A percentile compares a stretch with the other conserved stretches of the same genome.
Evolutionary conservation across 2,888 invertebrate species (phyloP).

Genomic region (Trachelus iudaicus): DNA sequence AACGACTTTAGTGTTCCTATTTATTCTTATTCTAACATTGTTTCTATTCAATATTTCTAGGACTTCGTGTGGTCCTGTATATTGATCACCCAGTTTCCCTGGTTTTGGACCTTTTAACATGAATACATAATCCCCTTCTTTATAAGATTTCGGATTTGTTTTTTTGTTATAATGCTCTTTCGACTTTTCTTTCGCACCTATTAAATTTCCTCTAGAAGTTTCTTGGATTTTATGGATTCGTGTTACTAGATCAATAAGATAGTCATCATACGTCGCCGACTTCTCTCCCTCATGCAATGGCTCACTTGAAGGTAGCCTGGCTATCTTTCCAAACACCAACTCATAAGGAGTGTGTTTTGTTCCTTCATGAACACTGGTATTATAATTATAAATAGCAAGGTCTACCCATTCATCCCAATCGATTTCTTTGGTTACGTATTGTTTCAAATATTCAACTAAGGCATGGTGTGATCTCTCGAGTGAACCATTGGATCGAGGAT

Average conservation of each 20-base stretch:
- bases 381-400: constrained; percentile 19
- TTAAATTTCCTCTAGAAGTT: constrained; percentile 19
- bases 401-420: constrained; percentile 25
- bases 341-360: constrained; percentile 19
- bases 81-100: constrained; percentile 24
- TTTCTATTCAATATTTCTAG: constrained; percentile 19
- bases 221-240: constrained; percentile 15
- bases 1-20: no score
- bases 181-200: constrained; percentile 21
- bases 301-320: constrained; percentile 11
- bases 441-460: constrained; percentile 24
- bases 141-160: constrained; percentile 17
- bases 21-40: constrained; percentile 6
- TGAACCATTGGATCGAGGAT: constrained; percentile 20
- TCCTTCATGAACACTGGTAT: constrained; percentile 18
- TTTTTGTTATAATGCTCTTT: constrained; percentile 24
- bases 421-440: constrained; percentile 14
- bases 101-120: constrained; percentile 20
- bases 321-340: constrained; percentile 21
- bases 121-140: constrained; percentile 24
- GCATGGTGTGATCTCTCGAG: constrained; percentile 21
- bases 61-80: constrained; percentile 25
- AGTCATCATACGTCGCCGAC: constrained; percentile 14
- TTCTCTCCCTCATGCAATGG: not conserved
- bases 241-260: constrained; percentile 15